Percentiles rank a stretch among this genome's conserved stretches.
phyloP scores from a whole-genome alignment of 2,888 invertebrate species.

The Hypolimnas misippus region DNA sequence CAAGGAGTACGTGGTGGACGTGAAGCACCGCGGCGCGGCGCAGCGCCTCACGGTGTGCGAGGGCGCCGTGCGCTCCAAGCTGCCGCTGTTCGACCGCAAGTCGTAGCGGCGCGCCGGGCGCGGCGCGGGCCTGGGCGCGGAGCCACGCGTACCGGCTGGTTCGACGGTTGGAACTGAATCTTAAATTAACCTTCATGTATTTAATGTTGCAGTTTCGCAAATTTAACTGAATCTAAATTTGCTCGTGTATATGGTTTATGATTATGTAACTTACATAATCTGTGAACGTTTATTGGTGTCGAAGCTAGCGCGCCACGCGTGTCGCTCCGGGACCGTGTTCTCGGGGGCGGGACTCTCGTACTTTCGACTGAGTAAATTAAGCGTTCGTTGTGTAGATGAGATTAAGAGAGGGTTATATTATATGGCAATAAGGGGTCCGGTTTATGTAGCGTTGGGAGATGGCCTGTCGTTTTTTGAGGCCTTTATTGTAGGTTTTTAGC shows the following conservation, averaged over 20 bases:
- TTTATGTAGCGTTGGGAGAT: neutral
- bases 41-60: conserved; percentile 27
- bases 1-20: conserved; percentile 56
- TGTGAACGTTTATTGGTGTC: too few relatives aligned
- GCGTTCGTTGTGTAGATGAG: conserved; percentile 47
- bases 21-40: conserved; percentile 50
- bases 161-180: too few relatives aligned
- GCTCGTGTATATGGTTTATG: too few relatives aligned
- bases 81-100: conserved; percentile 91
- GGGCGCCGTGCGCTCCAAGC: conserved; percentile 85
- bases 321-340: too few relatives aligned
- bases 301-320: too few relatives aligned
- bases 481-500: conserved; percentile 33
- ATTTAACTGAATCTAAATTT: too few relatives aligned
- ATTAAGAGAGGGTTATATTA: conserved; percentile 37
- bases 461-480: conserved; percentile 25
- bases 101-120: conserved; percentile 58
- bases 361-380: conserved; percentile 52
- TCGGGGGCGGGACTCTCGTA: neutral
- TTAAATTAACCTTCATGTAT: too few relatives aligned
- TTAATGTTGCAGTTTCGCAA: too few relatives aligned
- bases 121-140: conserved; percentile 31
- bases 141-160: conserved; percentile 11
- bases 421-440: neutral
- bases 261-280: too few relatives aligned